Evolutionary conservation across 2,797 vertebrate species (phyloP).

Genomic region (Myripristis murdjan): DNA sequence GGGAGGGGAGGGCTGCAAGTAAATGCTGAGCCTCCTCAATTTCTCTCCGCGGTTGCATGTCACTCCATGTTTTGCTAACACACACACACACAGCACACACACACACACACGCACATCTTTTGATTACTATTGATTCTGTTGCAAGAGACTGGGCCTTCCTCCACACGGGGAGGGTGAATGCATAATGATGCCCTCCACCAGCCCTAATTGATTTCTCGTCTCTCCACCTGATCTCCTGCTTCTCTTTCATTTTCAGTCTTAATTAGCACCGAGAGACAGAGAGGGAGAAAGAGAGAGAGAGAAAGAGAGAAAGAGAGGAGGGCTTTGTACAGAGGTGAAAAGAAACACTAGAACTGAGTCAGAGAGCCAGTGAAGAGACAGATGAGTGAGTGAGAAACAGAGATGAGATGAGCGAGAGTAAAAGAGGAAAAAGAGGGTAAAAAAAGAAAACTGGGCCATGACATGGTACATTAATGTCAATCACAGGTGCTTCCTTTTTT

Average conservation of each 20-base stretch:
- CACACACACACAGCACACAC: constrained; percentile 32
- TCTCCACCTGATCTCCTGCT: constrained; percentile 69
- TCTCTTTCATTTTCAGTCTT: constrained; percentile 66
- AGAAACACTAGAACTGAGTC: not conserved
- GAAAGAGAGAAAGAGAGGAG: not conserved
- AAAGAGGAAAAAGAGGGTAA: not conserved
- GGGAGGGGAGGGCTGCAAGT: not conserved
- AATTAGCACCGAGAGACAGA: constrained; percentile 56
- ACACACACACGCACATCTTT: constrained; percentile 18
- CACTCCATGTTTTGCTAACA: not conserved
- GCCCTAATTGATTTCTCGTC: constrained; percentile 86
- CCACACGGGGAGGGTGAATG: constrained; percentile 64
- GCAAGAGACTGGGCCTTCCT: constrained; percentile 70
- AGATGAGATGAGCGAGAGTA: not conserved
- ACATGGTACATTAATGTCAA: constrained; percentile 34
- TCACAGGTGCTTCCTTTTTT: constrained; percentile 43
- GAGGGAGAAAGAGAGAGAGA: constrained; percentile 35
- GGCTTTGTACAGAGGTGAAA: not conserved
- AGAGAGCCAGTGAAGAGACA: not conserved
- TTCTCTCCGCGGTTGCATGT: constrained; percentile 11
- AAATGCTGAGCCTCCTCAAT: constrained; percentile 7
- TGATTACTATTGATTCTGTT: constrained; percentile 78
- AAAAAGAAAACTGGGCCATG: constrained; percentile 5
- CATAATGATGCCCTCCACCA: constrained; percentile 76
- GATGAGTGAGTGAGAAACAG: not conserved